Evolutionary conservation across 1,140 invertebrate species (phyloP).

Genomic region (Calliopsis andreniformis): DNA sequence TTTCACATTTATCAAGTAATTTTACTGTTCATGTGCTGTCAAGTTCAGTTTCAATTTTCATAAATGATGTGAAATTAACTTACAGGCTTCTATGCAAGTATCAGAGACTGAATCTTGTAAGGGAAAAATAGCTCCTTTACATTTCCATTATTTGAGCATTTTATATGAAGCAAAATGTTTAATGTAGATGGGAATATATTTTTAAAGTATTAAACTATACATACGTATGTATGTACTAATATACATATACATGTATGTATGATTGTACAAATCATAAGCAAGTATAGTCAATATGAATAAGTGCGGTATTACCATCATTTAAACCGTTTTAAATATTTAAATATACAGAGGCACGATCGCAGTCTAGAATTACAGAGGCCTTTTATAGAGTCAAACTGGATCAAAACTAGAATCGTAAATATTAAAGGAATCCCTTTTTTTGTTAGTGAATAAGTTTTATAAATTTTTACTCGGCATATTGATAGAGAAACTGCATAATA

Average conservation of each 20-base stretch:
- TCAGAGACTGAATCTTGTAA: constrained; percentile 64
- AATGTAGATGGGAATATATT: constrained; percentile 61
- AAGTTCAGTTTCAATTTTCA: constrained; percentile 37
- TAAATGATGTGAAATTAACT: constrained; percentile 44
- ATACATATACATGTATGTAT: constrained; percentile 38
- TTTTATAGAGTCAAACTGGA: constrained; percentile 43
- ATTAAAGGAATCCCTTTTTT: constrained; percentile 20
- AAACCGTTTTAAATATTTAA: constrained; percentile 20
- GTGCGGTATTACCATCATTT: constrained; percentile 33
- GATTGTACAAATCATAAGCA: constrained; percentile 54
- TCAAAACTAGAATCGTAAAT: constrained; percentile 28
- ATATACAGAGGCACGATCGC: constrained; percentile 41
- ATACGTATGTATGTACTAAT: constrained; percentile 19
- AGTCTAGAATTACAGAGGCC: constrained; percentile 58
- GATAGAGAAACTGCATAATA: neutral
- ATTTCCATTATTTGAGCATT: constrained; percentile 64
- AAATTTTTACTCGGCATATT: constrained; percentile 33
- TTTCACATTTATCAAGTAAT: constrained; percentile 5
- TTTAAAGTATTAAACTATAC: constrained; percentile 61
- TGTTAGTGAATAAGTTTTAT: constrained; percentile 36
- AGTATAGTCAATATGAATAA: constrained; percentile 55
- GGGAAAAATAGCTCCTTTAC: constrained; percentile 52
- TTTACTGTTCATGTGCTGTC: constrained; percentile 25
- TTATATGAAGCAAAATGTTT: constrained; percentile 52
- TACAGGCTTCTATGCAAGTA: constrained; percentile 47